A percentile compares a stretch with the other conserved stretches of the same genome.
These are phyloP conservation scores for Pteruthius melanotis DNA, from an alignment of 2,113 vertebrate species.

Conservation along the genomic window DNA sequence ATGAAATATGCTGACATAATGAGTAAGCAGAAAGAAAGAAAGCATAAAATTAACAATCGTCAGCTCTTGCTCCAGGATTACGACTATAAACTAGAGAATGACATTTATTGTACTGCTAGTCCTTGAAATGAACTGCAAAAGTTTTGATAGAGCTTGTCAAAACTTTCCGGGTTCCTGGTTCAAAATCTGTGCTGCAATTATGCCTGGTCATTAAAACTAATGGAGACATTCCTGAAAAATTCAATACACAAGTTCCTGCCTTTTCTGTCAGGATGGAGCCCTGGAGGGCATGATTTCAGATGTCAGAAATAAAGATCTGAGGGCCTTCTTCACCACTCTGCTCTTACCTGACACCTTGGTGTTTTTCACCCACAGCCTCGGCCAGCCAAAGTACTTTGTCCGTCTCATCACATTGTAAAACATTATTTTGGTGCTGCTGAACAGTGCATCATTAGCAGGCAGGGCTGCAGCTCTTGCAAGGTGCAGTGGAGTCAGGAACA, in stretches of 20 bases:
- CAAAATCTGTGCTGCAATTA: neutral
- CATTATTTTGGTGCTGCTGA: neutral
- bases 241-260: neutral
- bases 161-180: neutral
- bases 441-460: neutral
- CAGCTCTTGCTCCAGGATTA: slow-evolving; percentile 15
- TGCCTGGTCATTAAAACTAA: neutral
- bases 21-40: slow-evolving; percentile 29
- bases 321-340: rapidly evolving
- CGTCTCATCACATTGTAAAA: neutral
- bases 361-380: neutral
- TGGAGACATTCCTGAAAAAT: neutral
- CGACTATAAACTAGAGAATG: slow-evolving; percentile 4
- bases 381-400: neutral
- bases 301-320: neutral
- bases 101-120: slow-evolving; percentile 13
- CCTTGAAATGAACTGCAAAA: slow-evolving; percentile 35
- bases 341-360: neutral
- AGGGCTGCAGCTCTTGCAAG: neutral
- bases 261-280: neutral
- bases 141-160: neutral
- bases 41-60: slow-evolving; percentile 42
- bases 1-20: slow-evolving; percentile 52
- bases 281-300: neutral
- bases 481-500: neutral